Evolutionary conservation across 2,113 vertebrate species (phyloP), one percentile per base, ranked within the genome.

Genomic region (Pandion haliaetus): DNA sequence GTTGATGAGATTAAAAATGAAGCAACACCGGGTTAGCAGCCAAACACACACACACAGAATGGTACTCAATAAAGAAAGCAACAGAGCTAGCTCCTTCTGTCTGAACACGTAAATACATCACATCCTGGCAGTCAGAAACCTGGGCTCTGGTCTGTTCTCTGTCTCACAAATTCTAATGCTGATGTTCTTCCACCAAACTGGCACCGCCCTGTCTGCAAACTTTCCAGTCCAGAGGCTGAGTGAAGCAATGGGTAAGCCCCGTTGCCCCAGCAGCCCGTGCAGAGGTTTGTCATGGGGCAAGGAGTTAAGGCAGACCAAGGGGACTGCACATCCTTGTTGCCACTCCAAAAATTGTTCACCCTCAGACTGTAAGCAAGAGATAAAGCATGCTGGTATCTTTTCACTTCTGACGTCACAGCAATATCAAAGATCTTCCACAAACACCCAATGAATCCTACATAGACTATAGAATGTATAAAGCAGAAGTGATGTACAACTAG

Each of bases 231-330:
- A 79, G 58, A 80, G 50, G 45, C 71, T 0, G 0, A 40, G 34
- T 0, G 1, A 67, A 80, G 69, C 0, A 0, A 12, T 16, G 40
- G 45, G 59, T 0, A 1, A 91, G 36, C 28, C 12, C 34, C 65
- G 13, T 21, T 24, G 25, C 59, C 38, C 12, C 72, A 73, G 67
- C 44, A 59, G n/a, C 55, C 31, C 50, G 20, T 17, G 28, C 52
- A 84, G 76, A 80, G 34, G 44, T 42, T 92, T 36, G 25, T 24
- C 20, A 3, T 0, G 6, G 8, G 23, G 38, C 82, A 82, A 57
- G 47, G 74, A 71, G 38, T 24, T 58, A 34, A 49, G 1, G 3
- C 38, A 79, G 55, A 70, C 13, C 34, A 58, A 79, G 57, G 8
- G 19, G 28, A 32, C n/a, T 42, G 34, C 59, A 58, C 10, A 63